These are phyloP conservation scores for Anoplophora glabripennis DNA, from an alignment of 1,140 invertebrate species.

Conservation along the genomic window DNA sequence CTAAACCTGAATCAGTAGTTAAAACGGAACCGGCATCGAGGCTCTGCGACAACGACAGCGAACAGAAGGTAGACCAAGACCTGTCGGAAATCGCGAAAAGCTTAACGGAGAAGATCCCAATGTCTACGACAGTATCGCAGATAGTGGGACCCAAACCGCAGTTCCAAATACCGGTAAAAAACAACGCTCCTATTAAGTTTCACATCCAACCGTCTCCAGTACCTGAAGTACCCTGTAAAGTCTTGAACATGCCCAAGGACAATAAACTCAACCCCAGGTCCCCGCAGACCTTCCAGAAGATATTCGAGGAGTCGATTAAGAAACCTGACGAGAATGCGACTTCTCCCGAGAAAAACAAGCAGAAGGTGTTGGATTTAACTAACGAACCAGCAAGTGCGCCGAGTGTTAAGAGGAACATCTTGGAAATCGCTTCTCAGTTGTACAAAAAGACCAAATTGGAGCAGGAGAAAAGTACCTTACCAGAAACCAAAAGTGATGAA, in stretches of 20 bases:
- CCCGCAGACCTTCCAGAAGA: slow-evolving; percentile 44
- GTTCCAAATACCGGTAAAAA: slow-evolving; percentile 28
- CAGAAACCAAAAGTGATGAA: slow-evolving; percentile 5
- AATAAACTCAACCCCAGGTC: slow-evolving; percentile 27
- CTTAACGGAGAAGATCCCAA: slow-evolving; percentile 30
- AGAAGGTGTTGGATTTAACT: slow-evolving; percentile 12
- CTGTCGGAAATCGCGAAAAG: slow-evolving; percentile 31
- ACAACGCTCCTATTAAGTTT: slow-evolving; percentile 21
- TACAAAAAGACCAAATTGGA: slow-evolving; percentile 43
- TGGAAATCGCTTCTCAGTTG: slow-evolving; percentile 43
- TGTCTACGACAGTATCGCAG: slow-evolving; percentile 29
- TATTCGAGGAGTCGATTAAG: slow-evolving; percentile 47
- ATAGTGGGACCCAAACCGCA: slow-evolving; percentile 28
- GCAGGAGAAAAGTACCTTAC: slow-evolving; percentile 18
- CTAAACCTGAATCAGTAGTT: not conserved
- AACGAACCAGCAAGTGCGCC: slow-evolving; percentile 1
- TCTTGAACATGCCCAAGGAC: slow-evolving; percentile 8
- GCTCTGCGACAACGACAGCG: slow-evolving; percentile 30
- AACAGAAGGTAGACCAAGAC: slow-evolving; percentile 32
- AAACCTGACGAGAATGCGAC: slow-evolving; percentile 23
- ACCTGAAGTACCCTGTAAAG: slow-evolving; percentile 23
- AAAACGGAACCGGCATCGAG: slow-evolving; percentile 21
- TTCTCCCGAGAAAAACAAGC: slow-evolving; percentile 11
- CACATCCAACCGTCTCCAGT: slow-evolving; percentile 22
- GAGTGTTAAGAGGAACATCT: slow-evolving; percentile 34